Base-by-base conservation (phyloP, 2,888 invertebrate genomes). In the Matsumyia berberina region DNA sequence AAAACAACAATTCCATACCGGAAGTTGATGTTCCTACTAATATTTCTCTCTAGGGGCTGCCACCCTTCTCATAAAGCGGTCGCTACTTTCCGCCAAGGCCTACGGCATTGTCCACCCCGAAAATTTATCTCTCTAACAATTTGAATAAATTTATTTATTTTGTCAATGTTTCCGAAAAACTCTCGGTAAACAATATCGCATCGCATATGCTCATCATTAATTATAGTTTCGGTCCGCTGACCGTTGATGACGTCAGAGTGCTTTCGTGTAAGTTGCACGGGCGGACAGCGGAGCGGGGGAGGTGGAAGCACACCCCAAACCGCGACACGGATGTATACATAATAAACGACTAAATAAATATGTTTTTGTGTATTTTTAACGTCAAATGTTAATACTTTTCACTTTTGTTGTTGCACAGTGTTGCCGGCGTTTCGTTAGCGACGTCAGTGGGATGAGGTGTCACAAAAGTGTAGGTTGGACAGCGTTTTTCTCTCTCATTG, bases 131-230 rank as follows among this genome's bases (percentile, higher is more conserved):
- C 33, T 31, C n/a, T n/a, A n/a, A n/a, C 4, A 19, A 35, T 11
- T 44, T 35, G 31, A 44, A 46, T 62, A 17, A 8, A 31, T 15
- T 31, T 31, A 2, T 24, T 44, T 17, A 44, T 44, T 15, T 7
- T 4, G 12, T 12, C 15, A 15, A 15, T 42, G 3, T 17, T 17
- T 44, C 44, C 15, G 15, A n/a, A n/a, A 24, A 24, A 24, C 24
- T 24, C 24, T 24, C 24, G 4, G 24, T 24, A 53, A 31, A 31
- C 55, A 70, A 31, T 72, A 73, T 73, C 29, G 64, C 8, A 66
- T 37, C 35, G 29, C 57, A 76, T 76, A 35, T 76, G 69, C 57
- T 81, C 80, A 76, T 81, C 62, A 69, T 76, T 81, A 76, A 70
- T 81, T 81, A 62, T 76, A 64, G 69, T 39, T 57, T 51, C 55